Evolutionary conservation across 2,797 vertebrate genomes (phyloP).

Genomic region (Acanthurus tractus): DNA sequence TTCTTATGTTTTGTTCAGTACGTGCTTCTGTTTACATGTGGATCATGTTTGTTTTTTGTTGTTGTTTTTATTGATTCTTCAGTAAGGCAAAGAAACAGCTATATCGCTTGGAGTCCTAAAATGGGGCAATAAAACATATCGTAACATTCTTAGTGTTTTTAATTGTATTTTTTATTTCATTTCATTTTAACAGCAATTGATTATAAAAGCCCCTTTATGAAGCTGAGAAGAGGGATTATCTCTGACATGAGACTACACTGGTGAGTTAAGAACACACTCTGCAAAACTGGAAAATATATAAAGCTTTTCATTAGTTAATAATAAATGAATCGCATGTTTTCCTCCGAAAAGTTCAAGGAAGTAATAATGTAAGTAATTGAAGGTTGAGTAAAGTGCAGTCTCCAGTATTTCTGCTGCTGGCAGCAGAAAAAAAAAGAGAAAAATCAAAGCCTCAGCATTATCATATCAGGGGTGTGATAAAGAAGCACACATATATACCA

Average conservation of each 20-base stretch:
- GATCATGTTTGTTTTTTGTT: no score
- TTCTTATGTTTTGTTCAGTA: no score
- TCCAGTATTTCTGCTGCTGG: constrained; percentile 32
- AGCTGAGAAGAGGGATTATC: background rate
- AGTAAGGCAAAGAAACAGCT: no score
- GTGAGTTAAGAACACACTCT: constrained; percentile 38
- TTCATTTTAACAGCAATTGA: constrained; percentile 4
- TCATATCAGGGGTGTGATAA: constrained; percentile 79
- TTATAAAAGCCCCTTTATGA: background rate
- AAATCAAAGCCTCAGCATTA: constrained; percentile 75
- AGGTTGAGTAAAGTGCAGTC: constrained; percentile 70
- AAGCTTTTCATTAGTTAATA: background rate
- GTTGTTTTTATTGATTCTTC: no score
- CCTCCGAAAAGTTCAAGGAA: constrained; percentile 16
- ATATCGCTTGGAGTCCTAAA: no score
- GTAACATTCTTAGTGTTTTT: background rate
- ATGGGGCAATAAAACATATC: no score
- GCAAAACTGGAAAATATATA: background rate
- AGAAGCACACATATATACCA: constrained; percentile 60
- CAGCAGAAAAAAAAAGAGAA: constrained; percentile 19
- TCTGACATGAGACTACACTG: constrained; percentile 23
- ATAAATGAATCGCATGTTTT: background rate
- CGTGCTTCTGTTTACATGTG: no score
- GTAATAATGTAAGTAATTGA: constrained; percentile 35
- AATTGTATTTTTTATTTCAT: background rate